Evolutionary conservation across 2,113 vertebrate genomes (phyloP).

Genomic region (Dendropsophus ebraccatus): DNA sequence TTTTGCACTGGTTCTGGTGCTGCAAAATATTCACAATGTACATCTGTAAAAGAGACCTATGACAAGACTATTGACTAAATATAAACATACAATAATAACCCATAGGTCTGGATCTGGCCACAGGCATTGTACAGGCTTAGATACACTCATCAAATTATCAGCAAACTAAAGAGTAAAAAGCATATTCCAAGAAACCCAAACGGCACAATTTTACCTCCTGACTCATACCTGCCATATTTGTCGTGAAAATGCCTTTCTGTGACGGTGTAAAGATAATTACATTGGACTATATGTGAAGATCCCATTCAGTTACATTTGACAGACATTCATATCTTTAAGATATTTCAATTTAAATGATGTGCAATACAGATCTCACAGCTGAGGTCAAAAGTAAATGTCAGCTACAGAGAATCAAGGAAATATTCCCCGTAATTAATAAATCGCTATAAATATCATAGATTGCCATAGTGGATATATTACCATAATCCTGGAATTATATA

Average conservation of each 20-base stretch:
- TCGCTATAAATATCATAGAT: neutral
- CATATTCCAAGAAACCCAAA: neutral
- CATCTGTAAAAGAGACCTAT: no score
- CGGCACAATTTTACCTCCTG: neutral
- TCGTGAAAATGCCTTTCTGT: neutral
- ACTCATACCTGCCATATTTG: neutral
- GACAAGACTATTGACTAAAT: no score
- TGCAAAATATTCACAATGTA: no score
- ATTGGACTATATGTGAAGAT: neutral
- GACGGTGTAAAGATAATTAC: neutral
- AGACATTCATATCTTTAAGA: slow-evolving; percentile 17
- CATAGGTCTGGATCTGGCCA: neutral
- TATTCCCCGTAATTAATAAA: neutral
- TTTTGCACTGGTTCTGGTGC: no score
- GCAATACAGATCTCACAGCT: slow-evolving; percentile 5
- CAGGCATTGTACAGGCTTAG: neutral
- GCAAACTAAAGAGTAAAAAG: neutral
- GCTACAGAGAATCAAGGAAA: neutral
- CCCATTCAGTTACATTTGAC: neutral
- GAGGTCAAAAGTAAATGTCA: slow-evolving; percentile 11
- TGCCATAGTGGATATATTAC: neutral
- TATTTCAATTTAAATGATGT: slow-evolving; percentile 6
- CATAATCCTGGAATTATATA: neutral
- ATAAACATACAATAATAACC: neutral
- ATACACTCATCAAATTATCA: neutral